Base-by-base conservation (phyloP, 2,888 invertebrate species). In the Ischnura elegans region DNA sequence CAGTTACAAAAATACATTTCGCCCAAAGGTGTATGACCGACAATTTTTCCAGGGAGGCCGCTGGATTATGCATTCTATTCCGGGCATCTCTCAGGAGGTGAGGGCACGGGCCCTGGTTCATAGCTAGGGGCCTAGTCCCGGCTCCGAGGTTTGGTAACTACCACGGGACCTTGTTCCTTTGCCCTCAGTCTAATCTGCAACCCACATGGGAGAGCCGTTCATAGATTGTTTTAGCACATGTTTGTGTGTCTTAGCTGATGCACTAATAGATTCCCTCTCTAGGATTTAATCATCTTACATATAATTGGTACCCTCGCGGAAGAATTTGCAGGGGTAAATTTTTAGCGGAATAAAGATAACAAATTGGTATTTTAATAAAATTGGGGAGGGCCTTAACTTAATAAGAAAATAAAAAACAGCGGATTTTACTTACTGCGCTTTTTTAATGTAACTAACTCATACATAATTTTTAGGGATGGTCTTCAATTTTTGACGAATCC, bases 41-140 rank as follows among this genome's bases (percentile, higher is more conserved):
- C 76, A 76, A 36, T 10, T 76, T 76, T 76, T 76, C 76, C 76
- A 51, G 76, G 10, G 76, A 36, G 76, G 36, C 76, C 76, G 76
- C 36, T 29, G 76, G 76, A 76, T 76, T 76, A 76, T 76, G 76
- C 76, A 36, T 76, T 29, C 36, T 76, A 76, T 76, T 10, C 76
- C 76, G 76, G 36, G 76, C 36, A 10, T 76, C 76, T 29, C 36
- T 76, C 36, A 61, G 61, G 61, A 25, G 25, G 25, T 1, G 61
- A 25, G 36, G 36, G 10, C n/a, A n/a, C n/a, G 76, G 36, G 1
- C 76, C 10, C 76, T 36, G 25, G 76, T 76, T 76, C 76, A 36
- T 76, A 36, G 36, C 76, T 36, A 36, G 5, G 29, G 13, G 25
- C 21, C 36, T 10, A 76, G 36, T 36, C 29, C 36, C 76, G 76